Percentiles rank a stretch among this genome's conserved stretches.
These are phyloP conservation scores for Enteromius unitaeniatus DNA, from an alignment of 2,797 vertebrate genomes.

Conservation along the genomic window DNA sequence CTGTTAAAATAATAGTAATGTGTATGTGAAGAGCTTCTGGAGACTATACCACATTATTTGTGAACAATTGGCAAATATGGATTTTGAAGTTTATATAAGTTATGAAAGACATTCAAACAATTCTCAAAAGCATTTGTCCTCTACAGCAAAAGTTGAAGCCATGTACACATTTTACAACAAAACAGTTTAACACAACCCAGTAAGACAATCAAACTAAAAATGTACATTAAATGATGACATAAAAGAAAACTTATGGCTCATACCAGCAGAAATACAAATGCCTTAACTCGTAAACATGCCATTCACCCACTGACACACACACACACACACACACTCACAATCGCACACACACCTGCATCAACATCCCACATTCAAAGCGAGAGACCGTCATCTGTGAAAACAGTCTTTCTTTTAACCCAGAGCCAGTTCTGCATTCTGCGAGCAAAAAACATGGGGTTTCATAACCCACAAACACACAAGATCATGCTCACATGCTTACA, in stretches of 20 bases:
- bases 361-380: constrained; percentile 70
- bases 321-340: constrained; percentile 62
- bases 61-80: no score
- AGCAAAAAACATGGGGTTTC: constrained; percentile 67
- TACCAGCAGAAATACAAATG: constrained; percentile 37
- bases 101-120: no score
- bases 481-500: constrained; percentile 9
- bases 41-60: neutral
- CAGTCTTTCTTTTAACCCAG: constrained; percentile 66
- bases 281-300: constrained; percentile 33
- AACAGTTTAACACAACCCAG: neutral
- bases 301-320: constrained; percentile 16
- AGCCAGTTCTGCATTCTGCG: constrained; percentile 62
- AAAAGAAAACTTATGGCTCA: constrained; percentile 41
- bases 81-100: no score
- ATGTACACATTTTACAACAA: neutral
- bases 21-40: neutral
- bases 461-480: constrained; percentile 53
- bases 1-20: no score
- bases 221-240: neutral
- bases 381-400: constrained; percentile 75
- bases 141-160: neutral
- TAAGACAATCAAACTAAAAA: neutral
- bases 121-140: no score
- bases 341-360: constrained; percentile 72